Evolutionary conservation across 2,888 invertebrate genomes (phyloP).

Genomic region (Cheilosia vernalis): DNA sequence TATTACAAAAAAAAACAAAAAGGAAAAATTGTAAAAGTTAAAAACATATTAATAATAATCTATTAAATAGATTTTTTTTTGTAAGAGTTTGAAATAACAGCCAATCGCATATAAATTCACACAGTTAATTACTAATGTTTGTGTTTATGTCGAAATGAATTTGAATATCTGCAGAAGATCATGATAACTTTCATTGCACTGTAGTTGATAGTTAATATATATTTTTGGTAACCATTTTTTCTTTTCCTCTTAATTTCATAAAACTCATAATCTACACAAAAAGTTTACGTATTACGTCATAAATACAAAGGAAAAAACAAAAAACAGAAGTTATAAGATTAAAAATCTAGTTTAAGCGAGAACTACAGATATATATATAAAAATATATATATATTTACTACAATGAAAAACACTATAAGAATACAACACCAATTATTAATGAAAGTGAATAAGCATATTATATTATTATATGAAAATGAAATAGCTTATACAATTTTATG

Average conservation of each 20-base stretch:
- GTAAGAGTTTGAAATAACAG: slow-evolving; percentile 7
- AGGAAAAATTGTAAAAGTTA: slow-evolving; percentile 28
- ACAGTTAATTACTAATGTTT: slow-evolving; percentile 11
- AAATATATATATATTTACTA: slow-evolving; percentile 70
- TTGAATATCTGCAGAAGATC: slow-evolving; percentile 22
- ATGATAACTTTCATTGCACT: slow-evolving; percentile 32
- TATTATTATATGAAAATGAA: slow-evolving; percentile 5
- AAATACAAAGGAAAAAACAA: slow-evolving; percentile 11
- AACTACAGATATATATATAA: slow-evolving; percentile 61
- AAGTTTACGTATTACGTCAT: slow-evolving; percentile 40
- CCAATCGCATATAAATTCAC: slow-evolving; percentile 17
- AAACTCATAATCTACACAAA: slow-evolving; percentile 26
- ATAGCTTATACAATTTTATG: slow-evolving; percentile 56
- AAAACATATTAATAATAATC: slow-evolving; percentile 41
- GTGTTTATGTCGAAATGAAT: slow-evolving; percentile 26
- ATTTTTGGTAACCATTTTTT: neutral
- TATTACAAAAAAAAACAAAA: slow-evolving; percentile 10
- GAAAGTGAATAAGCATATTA: slow-evolving; percentile 61
- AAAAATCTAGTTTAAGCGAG: slow-evolving; percentile 51
- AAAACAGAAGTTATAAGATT: slow-evolving; percentile 21
- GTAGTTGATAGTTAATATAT: slow-evolving; percentile 14
- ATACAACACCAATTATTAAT: slow-evolving; percentile 71
- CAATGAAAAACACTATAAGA: slow-evolving; percentile 73
- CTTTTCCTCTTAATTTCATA: slow-evolving; percentile 14
- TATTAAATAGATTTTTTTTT: slow-evolving; percentile 48